Base-by-base conservation (phyloP, 2,797 vertebrate genomes). In the Oreortyx pictus region DNA sequence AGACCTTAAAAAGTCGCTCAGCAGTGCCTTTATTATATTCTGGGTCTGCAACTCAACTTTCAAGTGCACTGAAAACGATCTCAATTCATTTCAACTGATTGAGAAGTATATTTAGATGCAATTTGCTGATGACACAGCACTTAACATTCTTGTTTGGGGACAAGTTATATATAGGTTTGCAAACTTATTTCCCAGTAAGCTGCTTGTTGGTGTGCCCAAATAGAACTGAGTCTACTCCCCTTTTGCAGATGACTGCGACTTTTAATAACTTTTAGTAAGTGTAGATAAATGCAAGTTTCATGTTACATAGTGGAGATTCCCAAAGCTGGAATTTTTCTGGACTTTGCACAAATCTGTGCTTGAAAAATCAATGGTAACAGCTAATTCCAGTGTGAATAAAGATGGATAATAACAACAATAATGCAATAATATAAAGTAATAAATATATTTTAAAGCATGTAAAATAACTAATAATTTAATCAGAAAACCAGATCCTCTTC, bases 121-220 rank as follows among this genome's bases (percentile, higher is more conserved):
- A 92, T 82, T 92, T 89, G 85, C 60, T 94, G 82, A 94, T 93
- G 89, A 73, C 56, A 79, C 56, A 62, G 82, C 85, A 75, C 5
- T 95, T 83, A 60, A 50, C 0, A 1, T 70, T 66, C 80, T 92
- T 95, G 87, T 95, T 94, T 94, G 91, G 82, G 62, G 50, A 76
- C 66, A 88, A 83, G 87, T 88, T 94, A 92, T 88, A 88, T 94
- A 94, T 95, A 93, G 85, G 35, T 89, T 95, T 93, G 65, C 91
- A 89, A 95, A 92, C 65, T 92, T 83, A 35, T 88, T 92, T 92
- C 59, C 71, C 66, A 81, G 43, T 64, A 59, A 83, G 44, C 33
- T 93, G 70, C 59, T 88, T 50, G 66, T 78, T 27, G 31, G 22
- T 66, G 73, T 73, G 35, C 50, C 78, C 62, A 92, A 43, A 54